Conservation (phyloP, 2,797 vertebrate genomes). For the Sebastes taczanowskii region DNA sequence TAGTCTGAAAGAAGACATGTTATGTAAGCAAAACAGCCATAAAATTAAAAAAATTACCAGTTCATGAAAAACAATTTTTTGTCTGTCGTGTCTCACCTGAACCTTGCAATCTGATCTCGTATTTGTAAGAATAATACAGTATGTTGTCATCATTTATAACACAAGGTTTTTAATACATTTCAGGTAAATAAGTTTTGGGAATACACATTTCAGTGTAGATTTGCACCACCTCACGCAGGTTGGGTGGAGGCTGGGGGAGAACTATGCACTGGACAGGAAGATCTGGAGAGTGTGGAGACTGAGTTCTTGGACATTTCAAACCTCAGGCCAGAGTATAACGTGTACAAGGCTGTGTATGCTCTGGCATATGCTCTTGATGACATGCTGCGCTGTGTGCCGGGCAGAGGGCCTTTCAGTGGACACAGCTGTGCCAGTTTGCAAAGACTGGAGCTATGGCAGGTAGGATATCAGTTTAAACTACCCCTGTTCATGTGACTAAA, state of each 20-base stretch:
- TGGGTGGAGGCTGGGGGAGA: conserved; percentile 19
- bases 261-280: conserved; percentile 55
- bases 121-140: not conserved
- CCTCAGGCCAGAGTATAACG: conserved; percentile 54
- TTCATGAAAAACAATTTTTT: no score
- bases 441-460: conserved; percentile 76
- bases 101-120: not conserved
- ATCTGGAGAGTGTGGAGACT: conserved; percentile 13
- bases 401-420: conserved; percentile 62
- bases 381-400: conserved; percentile 60
- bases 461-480: conserved; percentile 20
- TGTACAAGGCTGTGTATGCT: conserved; percentile 73
- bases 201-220: conserved; percentile 51
- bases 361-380: conserved; percentile 70
- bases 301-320: conserved; percentile 62
- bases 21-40: no score
- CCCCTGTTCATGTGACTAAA: not conserved
- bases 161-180: not conserved
- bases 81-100: no score
- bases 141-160: not conserved
- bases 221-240: conserved; percentile 9
- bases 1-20: no score
- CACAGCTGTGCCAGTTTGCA: conserved; percentile 63
- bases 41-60: no score
- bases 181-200: conserved; percentile 65